Conservation (phyloP, 2,797 vertebrate genomes). For the Sebastes diploproa region DNA sequence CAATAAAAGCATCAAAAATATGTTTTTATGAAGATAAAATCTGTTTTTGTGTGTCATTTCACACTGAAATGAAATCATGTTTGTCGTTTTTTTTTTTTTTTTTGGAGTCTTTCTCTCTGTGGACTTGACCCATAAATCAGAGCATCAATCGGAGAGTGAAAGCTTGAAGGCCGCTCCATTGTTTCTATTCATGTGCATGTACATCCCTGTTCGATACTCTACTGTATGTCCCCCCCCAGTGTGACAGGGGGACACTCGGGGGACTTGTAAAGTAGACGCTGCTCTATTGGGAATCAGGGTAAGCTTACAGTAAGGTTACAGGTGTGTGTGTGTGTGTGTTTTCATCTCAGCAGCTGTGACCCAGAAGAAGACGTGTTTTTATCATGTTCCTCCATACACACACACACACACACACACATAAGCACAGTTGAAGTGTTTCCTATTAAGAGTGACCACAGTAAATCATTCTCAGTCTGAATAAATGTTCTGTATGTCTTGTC, state of each 20-base stretch:
- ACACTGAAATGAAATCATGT: background rate
- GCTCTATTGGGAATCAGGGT: constrained; percentile 36
- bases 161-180: constrained; percentile 17
- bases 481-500: constrained; percentile 13
- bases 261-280: constrained; percentile 28
- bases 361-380: constrained; percentile 46
- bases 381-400: constrained; percentile 5
- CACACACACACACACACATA: background rate
- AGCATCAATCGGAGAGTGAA: constrained; percentile 15
- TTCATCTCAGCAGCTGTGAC: constrained; percentile 52
- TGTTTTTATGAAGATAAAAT: background rate
- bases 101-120: background rate
- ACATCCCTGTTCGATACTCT: constrained; percentile 28
- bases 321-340: constrained; percentile 23
- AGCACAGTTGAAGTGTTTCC: background rate
- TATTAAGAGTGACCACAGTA: background rate
- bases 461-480: constrained; percentile 17
- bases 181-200: constrained; percentile 20
- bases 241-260: constrained; percentile 14
- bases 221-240: background rate
- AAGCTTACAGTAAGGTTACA: constrained; percentile 47
- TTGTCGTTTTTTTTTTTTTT: background rate
- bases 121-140: constrained; percentile 14
- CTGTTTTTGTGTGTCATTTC: constrained; percentile 6
- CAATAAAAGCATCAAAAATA: background rate